Percentiles rank a stretch among this genome's conserved stretches.
Conservation (phyloP, 2,113 vertebrate species). For the Lophotis ruficrista region DNA sequence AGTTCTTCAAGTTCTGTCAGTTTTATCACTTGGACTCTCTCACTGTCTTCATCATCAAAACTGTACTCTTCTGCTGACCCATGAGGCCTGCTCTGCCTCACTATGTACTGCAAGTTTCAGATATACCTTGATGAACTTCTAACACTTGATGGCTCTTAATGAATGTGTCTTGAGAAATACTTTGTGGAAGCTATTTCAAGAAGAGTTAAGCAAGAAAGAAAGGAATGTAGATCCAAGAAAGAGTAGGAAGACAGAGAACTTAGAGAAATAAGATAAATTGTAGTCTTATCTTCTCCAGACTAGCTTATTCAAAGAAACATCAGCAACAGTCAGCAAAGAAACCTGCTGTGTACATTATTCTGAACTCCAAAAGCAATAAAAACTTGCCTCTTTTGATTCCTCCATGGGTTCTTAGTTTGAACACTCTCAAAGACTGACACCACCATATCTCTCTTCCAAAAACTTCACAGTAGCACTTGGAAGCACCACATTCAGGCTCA, state of each 20-base stretch:
- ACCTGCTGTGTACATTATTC: background rate
- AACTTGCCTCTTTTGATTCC: background rate
- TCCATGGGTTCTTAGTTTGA: background rate
- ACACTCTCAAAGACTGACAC: background rate
- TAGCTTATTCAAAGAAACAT: background rate
- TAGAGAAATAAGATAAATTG: background rate
- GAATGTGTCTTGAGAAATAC: background rate
- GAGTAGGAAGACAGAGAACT: background rate
- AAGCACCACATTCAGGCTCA: background rate
- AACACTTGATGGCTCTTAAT: background rate
- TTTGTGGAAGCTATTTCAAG: background rate
- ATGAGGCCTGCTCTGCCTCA: background rate
- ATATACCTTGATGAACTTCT: background rate
- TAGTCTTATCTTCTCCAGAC: background rate
- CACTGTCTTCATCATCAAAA: background rate
- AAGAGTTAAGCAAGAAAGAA: background rate
- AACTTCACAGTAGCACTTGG: background rate
- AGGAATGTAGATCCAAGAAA: background rate
- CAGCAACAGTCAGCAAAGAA: background rate
- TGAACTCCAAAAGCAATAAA: background rate
- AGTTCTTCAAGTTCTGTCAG: background rate
- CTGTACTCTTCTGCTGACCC: background rate
- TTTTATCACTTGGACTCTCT: background rate
- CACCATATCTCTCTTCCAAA: background rate
- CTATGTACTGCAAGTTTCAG: background rate